phyloP scores from a whole-genome alignment of 1,140 invertebrate genomes.

The Mycetomoellerius zeteki region DNA sequence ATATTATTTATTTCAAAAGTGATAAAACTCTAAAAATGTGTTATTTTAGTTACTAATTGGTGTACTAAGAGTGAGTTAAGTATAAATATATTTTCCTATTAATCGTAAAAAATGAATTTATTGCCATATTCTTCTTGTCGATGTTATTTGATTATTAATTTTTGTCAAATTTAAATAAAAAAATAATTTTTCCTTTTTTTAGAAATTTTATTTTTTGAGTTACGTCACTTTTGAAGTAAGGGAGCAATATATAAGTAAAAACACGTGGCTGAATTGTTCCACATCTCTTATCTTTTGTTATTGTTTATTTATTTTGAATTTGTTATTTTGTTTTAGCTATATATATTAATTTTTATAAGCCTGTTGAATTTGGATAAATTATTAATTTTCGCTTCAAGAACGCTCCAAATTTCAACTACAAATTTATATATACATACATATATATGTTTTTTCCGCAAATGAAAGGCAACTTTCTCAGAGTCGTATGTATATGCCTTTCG shows the following conservation, averaged over 20 bases:
- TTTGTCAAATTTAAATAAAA: too few species aligned
- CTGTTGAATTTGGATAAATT: constrained; percentile 7
- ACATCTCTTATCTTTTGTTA: neutral
- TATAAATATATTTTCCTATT: too few species aligned
- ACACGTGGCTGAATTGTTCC: neutral
- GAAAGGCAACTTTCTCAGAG: constrained; percentile 1
- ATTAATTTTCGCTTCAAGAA: neutral
- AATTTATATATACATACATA: neutral
- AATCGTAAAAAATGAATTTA: too few species aligned
- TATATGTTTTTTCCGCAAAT: neutral
- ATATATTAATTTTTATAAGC: constrained; percentile 17
- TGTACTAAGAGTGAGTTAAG: too few species aligned
- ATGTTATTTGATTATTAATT: too few species aligned
- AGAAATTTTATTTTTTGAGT: too few species aligned
- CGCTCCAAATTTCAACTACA: constrained; percentile 23
- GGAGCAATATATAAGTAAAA: neutral
- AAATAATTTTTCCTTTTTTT: too few species aligned
- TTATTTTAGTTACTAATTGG: too few species aligned
- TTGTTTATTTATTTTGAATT: neutral
- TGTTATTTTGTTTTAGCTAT: constrained; percentile 24
- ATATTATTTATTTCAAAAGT: too few species aligned
- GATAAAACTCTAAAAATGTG: too few species aligned
- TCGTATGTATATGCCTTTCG: neutral
- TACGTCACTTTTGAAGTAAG: too few species aligned
- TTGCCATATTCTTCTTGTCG: too few species aligned